Evolutionary conservation across 2,113 vertebrate genomes (phyloP).

Genomic region (Syngnathus scovelli): DNA sequence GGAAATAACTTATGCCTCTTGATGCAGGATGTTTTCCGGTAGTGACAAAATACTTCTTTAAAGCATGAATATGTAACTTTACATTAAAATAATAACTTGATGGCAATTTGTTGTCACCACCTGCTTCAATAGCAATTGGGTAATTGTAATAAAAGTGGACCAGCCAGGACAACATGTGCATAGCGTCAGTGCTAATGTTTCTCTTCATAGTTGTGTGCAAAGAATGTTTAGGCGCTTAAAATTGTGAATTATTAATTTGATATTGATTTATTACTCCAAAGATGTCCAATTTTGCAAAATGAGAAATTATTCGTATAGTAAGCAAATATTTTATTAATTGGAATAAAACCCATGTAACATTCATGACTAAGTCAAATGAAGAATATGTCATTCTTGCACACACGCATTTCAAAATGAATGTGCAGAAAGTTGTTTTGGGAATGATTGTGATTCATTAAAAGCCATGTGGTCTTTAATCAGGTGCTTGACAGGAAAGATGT

Average conservation of each 20-base stretch:
- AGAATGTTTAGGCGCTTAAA: background rate
- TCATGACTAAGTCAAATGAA: background rate
- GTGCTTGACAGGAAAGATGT: background rate
- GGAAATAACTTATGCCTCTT: too few relatives aligned
- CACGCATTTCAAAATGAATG: background rate
- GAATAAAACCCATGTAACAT: background rate
- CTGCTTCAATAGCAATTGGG: background rate
- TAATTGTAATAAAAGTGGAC: background rate
- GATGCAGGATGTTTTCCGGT: too few relatives aligned
- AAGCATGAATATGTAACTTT: too few relatives aligned
- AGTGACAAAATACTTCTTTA: too few relatives aligned
- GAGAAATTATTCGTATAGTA: background rate
- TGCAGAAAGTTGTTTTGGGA: background rate
- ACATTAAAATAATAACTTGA: too few relatives aligned
- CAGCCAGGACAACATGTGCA: background rate
- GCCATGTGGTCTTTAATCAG: background rate
- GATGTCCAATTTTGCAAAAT: background rate
- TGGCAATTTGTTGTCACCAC: background rate
- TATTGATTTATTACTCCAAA: background rate
- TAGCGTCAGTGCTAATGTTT: background rate
- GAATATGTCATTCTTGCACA: background rate
- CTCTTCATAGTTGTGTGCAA: background rate
- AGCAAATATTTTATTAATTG: background rate
- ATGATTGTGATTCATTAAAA: too few relatives aligned
- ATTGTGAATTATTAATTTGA: background rate